A percentile compares a stretch with the other conserved stretches of the same genome.
These are phyloP conservation scores for Montipora capricornis DNA, from an alignment of 64 coral and sea anemone species.

Conservation along the genomic window DNA sequence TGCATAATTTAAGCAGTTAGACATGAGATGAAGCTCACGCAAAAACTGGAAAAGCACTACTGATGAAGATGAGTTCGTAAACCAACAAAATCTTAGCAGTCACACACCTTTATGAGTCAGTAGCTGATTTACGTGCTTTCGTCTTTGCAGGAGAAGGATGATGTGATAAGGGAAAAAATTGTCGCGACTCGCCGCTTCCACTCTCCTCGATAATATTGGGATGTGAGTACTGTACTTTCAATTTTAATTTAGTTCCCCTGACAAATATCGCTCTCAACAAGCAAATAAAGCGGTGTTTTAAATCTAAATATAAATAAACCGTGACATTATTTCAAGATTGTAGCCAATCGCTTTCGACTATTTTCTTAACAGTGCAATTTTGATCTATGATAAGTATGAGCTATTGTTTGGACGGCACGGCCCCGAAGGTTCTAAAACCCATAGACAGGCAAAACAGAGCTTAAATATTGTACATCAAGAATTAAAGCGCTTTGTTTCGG, in stretches of 20 bases:
- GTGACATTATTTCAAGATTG: constrained; percentile 23
- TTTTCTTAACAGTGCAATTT: constrained; percentile 3
- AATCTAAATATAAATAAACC: constrained; percentile 17
- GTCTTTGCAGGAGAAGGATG: not conserved
- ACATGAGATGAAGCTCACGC: not conserved
- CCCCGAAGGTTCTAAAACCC: constrained; percentile 15
- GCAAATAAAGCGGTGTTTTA: constrained; percentile 54
- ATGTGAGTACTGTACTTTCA: constrained; percentile 2
- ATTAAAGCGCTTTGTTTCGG: not conserved
- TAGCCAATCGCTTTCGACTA: not conserved
- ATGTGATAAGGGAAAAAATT: not conserved
- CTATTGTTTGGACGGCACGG: not conserved
- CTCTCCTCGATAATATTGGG: not conserved
- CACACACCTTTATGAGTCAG: not conserved
- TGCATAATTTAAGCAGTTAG: not conserved
- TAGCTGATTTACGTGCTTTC: not conserved
- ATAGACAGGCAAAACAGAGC: not conserved
- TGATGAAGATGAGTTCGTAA: too few species aligned
- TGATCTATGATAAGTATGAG: not conserved
- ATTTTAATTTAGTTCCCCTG: constrained; percentile 43
- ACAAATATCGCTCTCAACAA: constrained; percentile 26
- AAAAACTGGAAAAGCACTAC: not conserved
- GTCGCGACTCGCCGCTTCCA: not conserved
- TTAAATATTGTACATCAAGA: not conserved
- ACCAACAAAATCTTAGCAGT: not conserved